phyloP scores from a whole-genome alignment of 2,113 vertebrate genomes.

The Brachypodius melanocephalos region DNA sequence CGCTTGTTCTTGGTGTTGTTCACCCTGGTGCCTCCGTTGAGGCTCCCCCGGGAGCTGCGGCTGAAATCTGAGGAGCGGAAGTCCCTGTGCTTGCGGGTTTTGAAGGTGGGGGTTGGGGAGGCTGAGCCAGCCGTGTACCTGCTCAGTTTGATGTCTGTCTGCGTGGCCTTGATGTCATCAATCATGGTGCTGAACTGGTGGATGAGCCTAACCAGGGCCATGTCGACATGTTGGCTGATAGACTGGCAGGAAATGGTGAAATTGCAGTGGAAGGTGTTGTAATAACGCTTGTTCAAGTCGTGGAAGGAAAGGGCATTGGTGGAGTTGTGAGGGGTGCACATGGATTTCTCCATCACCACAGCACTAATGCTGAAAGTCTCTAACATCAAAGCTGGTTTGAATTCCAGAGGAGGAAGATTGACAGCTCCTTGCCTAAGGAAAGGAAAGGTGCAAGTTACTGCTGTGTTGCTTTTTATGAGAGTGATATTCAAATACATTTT shows the following conservation, averaged over 20 bases:
- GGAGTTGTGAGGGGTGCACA: slow-evolving; percentile 83
- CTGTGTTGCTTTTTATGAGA: not conserved
- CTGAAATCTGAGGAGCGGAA: slow-evolving; percentile 96
- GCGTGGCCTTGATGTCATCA: slow-evolving; percentile 96
- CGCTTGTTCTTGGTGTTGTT: slow-evolving; percentile 88
- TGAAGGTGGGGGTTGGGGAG: slow-evolving; percentile 94
- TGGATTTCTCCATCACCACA: slow-evolving; percentile 92
- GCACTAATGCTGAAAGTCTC: slow-evolving; percentile 96
- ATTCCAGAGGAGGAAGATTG: slow-evolving; percentile 90
- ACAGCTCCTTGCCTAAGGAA: slow-evolving; percentile 86
- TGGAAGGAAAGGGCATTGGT: slow-evolving; percentile 89
- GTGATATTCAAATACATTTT: not conserved
- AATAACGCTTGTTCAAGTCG: slow-evolving; percentile 91
- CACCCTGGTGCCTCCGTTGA: slow-evolving; percentile 85
- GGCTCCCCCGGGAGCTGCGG: slow-evolving; percentile 92
- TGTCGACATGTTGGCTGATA: slow-evolving; percentile 97
- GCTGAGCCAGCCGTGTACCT: slow-evolving; percentile 95
- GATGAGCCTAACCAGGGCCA: slow-evolving; percentile 96
- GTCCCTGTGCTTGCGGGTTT: slow-evolving; percentile 88
- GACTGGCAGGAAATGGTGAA: slow-evolving; percentile 96
- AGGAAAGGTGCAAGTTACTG: not conserved
- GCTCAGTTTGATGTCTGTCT: slow-evolving; percentile 97
- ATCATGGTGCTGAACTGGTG: slow-evolving; percentile 99
- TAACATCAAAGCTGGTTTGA: slow-evolving; percentile 94
- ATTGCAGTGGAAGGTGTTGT: slow-evolving; percentile 95